Base-by-base conservation (phyloP, 2,888 invertebrate species). In the Caenorhabditis sinica region DNA sequence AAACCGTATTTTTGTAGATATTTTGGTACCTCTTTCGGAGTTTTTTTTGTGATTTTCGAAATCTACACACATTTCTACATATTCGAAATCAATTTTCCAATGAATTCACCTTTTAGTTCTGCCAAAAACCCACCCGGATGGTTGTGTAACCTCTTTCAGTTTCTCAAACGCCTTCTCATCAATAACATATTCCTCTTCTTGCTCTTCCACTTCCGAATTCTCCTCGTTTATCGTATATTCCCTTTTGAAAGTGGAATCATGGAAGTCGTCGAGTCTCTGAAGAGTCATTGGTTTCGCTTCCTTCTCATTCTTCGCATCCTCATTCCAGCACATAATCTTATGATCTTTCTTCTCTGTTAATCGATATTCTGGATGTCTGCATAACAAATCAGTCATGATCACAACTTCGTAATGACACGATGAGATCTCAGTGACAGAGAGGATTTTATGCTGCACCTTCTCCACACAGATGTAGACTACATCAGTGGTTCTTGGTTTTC, bases 381-480 rank as follows among this genome's bases (percentile, higher is more conserved):
- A 99, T 0, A 99, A 94, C 13, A 95, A 93, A 0, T 96, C 95
- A 0, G 97, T 96, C 28, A 97, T 94, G 17, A 98, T 96, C 17
- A 98, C 95, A 2, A 95, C 95, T 93, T 98, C 97, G 93, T 98
- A 98, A 93, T 97, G 96, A 92, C 98, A 98, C 0, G 96, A 97
- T 0, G 97, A 75, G 11, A 86, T 61, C 58, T 89, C 89, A 2
- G 80, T 77, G 17, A 88, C 61, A 0, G 82, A 85, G 5, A 87
- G 61, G 30, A 89, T 83, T 30, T 82, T 82, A 13, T 74, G 74
- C 45, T 85, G 66, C 0, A 76, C 66, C 6, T 89, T 90, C 73
- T 89, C 87, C 25, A 87, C 88, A 73, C 92, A 92, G 25, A 92
- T 88, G 73, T 92, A 92, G 11, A 90, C 51, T 9, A 92, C 89